Base-by-base conservation (phyloP, 2,113 vertebrate genomes). In the Muscicapa adusta region DNA sequence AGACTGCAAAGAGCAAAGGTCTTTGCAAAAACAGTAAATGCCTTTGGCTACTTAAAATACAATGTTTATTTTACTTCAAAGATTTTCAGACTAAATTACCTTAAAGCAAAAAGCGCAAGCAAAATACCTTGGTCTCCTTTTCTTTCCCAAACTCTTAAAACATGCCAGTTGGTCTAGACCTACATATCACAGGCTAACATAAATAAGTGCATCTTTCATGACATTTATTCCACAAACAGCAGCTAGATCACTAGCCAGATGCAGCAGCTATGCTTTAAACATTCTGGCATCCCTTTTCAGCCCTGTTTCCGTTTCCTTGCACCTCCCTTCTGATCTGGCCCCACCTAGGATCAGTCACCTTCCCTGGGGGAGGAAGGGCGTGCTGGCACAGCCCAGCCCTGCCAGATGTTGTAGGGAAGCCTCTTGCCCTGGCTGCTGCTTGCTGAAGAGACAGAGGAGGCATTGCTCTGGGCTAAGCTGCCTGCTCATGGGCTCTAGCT, bases 31-130 rank as follows among this genome's bases (percentile, higher is more conserved):
- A 94, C 2, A 95, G 78, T 63, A 95, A 93, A 96, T 71, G 57
- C 86, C 62, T 95, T 92, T 16, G 67, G 73, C 72, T 95, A 80
- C 78, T 92, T 91, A 90, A 96, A 97, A 95, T 43, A 89, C 33
- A 50, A 72, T n/a, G 40, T 96, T 97, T 97, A 92, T 96, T 97
- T 97, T 95, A 87, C 78, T 93, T 96, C 88, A 88, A 96, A 92
- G 82, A 74, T 84, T 94, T 96, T 94, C 70, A 95, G 83, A 53
- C 73, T 77, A 65, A 93, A 84, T 92, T 91, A 89, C 92, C 56
- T 90, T 62, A 65, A 85, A 95, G 91, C 43, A 96, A 90, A 71
- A 91, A 61, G 43, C 34, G 16, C 45, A 71, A 92, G 82, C 54
- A 85, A 83, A 89, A 76, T 36, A 83, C 18, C 26, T 42, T 6